Conservation (phyloP, 2,797 vertebrate species). For the Gorsachius magnificus region DNA sequence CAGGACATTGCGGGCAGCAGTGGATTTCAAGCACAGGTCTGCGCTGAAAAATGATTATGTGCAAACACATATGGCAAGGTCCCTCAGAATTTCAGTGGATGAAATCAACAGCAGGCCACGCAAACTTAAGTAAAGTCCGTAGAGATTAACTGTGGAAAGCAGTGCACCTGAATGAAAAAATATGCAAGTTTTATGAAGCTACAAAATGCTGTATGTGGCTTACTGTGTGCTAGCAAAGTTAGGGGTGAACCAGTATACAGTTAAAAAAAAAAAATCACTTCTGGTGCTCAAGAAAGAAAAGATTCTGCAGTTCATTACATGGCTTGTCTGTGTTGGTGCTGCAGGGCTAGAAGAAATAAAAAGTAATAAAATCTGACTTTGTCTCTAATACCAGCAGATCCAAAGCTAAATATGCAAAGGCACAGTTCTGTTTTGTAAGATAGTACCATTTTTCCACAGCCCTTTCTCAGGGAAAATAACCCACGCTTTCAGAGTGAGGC, state of each 20-base stretch:
- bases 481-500: neutral
- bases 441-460: neutral
- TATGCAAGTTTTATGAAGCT: neutral
- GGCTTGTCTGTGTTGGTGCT: constrained; percentile 31
- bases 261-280: neutral
- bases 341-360: constrained; percentile 43
- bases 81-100: neutral
- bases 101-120: neutral
- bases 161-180: neutral
- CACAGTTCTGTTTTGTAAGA: constrained; percentile 7
- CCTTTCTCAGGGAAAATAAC: neutral
- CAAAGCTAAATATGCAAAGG: constrained; percentile 20
- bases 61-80: neutral
- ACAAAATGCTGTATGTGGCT: neutral
- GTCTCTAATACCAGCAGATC: constrained; percentile 41
- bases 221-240: neutral
- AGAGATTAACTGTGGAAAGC: constrained; percentile 19
- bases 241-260: neutral
- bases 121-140: neutral
- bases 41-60: neutral
- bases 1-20: neutral
- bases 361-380: constrained; percentile 58
- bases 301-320: constrained; percentile 42
- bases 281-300: constrained; percentile 9
- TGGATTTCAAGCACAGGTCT: neutral